Base-by-base conservation (phyloP, 2,888 invertebrate genomes). In the Tribolium freemani region DNA sequence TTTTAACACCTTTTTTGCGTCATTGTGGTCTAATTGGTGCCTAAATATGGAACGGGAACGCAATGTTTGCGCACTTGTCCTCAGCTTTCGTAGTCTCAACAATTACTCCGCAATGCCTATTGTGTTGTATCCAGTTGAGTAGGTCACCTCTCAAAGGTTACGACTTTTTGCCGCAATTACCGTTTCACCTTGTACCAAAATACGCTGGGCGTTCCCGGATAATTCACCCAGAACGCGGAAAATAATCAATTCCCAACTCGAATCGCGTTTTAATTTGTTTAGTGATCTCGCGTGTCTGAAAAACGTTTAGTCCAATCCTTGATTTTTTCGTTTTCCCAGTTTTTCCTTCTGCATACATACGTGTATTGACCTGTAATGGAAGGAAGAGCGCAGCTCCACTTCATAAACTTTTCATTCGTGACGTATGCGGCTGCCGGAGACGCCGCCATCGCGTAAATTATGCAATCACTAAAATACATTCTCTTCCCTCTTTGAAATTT, bases 321-420 rank as follows among this genome's bases (percentile, higher is more conserved):
- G 38, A 38, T 38, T 38, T 38, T 16, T 16, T 2, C 16, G 16
- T 16, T 16, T 16, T 16, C 16, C 16, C 16, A 16, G 16, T 16
- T 16, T 16, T 38, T 38, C 38, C 38, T 38, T 38, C 38, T 38
- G 38, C 38, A 38, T 38, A 31, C 31, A 3, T 31, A n/a, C n/a
- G n/a, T 38, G 60, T 51, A 63, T 63, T 70, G 63, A 69, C 69
- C 58, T 69, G 69, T 51, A 57, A 57, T 46, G 54, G 48, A 26
- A 21, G 54, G 53, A 46, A 61, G 64, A 63, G 69, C 68, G 71
- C 66, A 53, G 66, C 68, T 71, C 58, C 69, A 50, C 69, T 61
- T 74, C 60, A 76, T 79, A 72, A 78, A 78, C 69, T 72, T 77
- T 77, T 78, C 75, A 78, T 76, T 64, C 69, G 71, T 78, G 77